Evolutionary conservation across 2,797 vertebrate genomes (phyloP), one percentile per base, ranked within the genome.

Genomic region (Labeo calbasu): DNA sequence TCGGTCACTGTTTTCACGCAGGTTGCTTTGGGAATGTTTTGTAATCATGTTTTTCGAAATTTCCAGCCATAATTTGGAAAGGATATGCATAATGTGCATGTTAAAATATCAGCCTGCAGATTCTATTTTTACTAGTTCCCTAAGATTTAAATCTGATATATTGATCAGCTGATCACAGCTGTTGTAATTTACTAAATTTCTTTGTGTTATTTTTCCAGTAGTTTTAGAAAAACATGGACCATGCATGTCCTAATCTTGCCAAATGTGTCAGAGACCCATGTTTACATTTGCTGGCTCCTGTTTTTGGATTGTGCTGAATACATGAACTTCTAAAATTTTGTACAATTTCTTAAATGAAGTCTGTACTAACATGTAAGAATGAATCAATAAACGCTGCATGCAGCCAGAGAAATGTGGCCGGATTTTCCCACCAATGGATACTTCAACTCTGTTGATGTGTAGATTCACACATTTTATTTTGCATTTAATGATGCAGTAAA

Each of bases 371-470:
- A 90, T 94, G 93, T 93, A 89, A 90, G 92, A 92, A 91, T 91
- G 91, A 93, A 89, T 88, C 90, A 97, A 96, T 96, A 96, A 96
- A 96, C 88, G 96, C 95, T 96, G 96, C 97, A 96, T 96, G 96
- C 96, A 96, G 96, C 96, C 93, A 90, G 86, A 92, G 66, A 84
- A 77, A 55, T n/a, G 17, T 81, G 61, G 4, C 21, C 77, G 70
- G 36, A 43, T 25, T 73, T 43, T 50, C 17, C 17, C 32, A 72
- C 36, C 43, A 70, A 61, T n/a, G 55, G 43, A 46, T 46, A 12
- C 36, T 23, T 51, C 1, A 15, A 65, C 15, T 11, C 19, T 43
- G 46, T 28, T 32, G 59, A 65, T 50, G 12, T 32, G 51, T 66
- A 53, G 9, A 55, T 25, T 55, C 28, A 53, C 7, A 43, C 2